Evolutionary conservation across 2,888 invertebrate genomes (phyloP).

Genomic region (Hylaea fasciaria): DNA sequence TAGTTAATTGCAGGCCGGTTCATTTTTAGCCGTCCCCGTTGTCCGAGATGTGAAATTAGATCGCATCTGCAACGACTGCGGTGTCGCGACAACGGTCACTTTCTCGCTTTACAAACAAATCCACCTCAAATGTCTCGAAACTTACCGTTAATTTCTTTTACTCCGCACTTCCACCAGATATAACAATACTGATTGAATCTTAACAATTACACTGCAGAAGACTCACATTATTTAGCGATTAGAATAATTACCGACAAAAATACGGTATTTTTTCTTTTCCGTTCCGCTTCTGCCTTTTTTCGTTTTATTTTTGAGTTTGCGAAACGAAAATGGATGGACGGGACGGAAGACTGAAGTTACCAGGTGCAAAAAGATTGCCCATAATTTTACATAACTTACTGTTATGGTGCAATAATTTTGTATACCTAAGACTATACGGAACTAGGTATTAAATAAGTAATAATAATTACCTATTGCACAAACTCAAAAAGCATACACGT

Average conservation of each 20-base stretch:
- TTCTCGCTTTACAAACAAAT: constrained; percentile 80
- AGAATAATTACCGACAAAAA: constrained; percentile 67
- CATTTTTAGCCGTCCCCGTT: constrained; percentile 71
- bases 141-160: constrained; percentile 68
- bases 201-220: constrained; percentile 56
- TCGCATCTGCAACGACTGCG: constrained; percentile 64
- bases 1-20: constrained; percentile 67
- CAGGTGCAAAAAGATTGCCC: not conserved
- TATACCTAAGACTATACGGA: no score
- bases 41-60: constrained; percentile 75
- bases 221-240: constrained; percentile 71
- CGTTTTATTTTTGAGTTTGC: constrained; percentile 68
- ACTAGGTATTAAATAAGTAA: no score
- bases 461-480: no score
- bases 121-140: constrained; percentile 69
- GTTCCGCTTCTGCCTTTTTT: constrained; percentile 68
- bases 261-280: constrained; percentile 64
- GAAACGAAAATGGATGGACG: constrained; percentile 78
- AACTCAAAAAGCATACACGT: no score
- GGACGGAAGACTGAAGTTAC: constrained; percentile 57
- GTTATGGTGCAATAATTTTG: no score
- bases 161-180: constrained; percentile 49
- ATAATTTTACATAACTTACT: not conserved
- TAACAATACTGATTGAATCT: constrained; percentile 59
- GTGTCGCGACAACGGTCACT: constrained; percentile 76